Base-by-base conservation (phyloP, 2,797 vertebrate genomes). In the Thunnus albacares region DNA sequence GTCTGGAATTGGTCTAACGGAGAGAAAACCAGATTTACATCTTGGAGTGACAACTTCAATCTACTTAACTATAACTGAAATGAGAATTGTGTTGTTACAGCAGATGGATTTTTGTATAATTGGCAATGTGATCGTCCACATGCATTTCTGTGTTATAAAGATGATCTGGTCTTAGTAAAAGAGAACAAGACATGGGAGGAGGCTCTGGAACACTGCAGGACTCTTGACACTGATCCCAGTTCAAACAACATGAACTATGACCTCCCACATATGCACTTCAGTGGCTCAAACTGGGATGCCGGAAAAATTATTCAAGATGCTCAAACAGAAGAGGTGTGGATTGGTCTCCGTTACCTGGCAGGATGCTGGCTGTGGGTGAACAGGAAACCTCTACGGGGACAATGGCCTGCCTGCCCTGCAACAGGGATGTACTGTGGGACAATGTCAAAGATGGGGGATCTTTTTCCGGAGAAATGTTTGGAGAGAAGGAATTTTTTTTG, bases 151-250 rank as follows among this genome's bases (percentile, higher is more conserved):
- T 90, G 62, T 55, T 30, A 38, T 43, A 17, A 83, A 26, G 49
- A 69, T 24, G 9, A 57, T 17, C 30, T 14, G 52, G 47, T 87
- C 26, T 79, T 80, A 7, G 82, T 79, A 18, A 82, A 81, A 77
- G 75, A 79, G 71, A 75, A 55, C 22, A 83, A 63, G 61, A 75
- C 55, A 10, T 84, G 82, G 78, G 72, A 81, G 60, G 79, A 81
- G 43, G 86, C 68, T 53, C 49, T 64, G 71, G 66, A 85, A 60
- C 55, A 83, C 62, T 72, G 71, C 64, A 74, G 72, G 68, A n/a
- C 9, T 62, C 60, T 71, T 35, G 33, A 52, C 2, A 20, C 0
- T n/a, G 15, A 6, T 6, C 41, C 41, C 6, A 33, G 7, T 17
- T 60, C 3, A 28, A 9, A 6, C 6, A 20, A 26, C 28, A 13